These are phyloP conservation scores for Pempheris klunzingeri DNA, from an alignment of 2,797 vertebrate genomes.

Conservation along the genomic window DNA sequence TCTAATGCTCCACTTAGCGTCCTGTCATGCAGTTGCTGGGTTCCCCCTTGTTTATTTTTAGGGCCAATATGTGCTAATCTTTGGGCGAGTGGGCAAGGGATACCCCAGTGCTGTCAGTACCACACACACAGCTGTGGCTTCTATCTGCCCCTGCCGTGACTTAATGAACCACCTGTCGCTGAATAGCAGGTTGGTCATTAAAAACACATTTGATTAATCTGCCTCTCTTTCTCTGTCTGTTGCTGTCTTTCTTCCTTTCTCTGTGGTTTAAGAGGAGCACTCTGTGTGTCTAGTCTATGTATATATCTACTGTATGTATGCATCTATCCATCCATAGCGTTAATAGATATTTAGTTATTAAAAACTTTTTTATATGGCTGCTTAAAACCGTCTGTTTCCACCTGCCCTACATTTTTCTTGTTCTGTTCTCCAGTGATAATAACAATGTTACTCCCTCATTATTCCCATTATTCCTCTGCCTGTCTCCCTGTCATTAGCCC, in stretches of 20 bases:
- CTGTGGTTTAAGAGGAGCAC: constrained; percentile 4
- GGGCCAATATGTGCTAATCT: constrained; percentile 39
- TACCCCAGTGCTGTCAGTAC: constrained; percentile 34
- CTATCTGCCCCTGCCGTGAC: constrained; percentile 7
- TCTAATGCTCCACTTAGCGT: not conserved
- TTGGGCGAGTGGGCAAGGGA: constrained; percentile 35
- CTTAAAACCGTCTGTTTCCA: constrained; percentile 11
- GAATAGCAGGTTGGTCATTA: constrained; percentile 40
- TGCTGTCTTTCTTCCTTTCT: constrained; percentile 20
- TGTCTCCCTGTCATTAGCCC: not conserved
- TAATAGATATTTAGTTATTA: not conserved
- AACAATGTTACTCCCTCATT: not conserved
- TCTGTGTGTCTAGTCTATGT: not conserved
- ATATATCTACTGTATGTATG: not conserved
- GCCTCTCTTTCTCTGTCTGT: constrained; percentile 13
- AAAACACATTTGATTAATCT: constrained; percentile 30
- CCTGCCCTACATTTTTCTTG: not conserved
- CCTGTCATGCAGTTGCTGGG: not conserved
- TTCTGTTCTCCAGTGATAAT: not conserved
- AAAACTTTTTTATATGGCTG: not conserved
- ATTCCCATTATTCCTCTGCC: constrained; percentile 15
- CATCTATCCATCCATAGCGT: not conserved
- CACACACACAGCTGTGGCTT: constrained; percentile 24
- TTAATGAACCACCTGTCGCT: constrained; percentile 51
- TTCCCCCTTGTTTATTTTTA: constrained; percentile 52